A percentile compares a stretch with the other conserved stretches of the same genome.
phyloP scores from a whole-genome alignment of 2,113 vertebrate genomes.

The Physeter macrocephalus region DNA sequence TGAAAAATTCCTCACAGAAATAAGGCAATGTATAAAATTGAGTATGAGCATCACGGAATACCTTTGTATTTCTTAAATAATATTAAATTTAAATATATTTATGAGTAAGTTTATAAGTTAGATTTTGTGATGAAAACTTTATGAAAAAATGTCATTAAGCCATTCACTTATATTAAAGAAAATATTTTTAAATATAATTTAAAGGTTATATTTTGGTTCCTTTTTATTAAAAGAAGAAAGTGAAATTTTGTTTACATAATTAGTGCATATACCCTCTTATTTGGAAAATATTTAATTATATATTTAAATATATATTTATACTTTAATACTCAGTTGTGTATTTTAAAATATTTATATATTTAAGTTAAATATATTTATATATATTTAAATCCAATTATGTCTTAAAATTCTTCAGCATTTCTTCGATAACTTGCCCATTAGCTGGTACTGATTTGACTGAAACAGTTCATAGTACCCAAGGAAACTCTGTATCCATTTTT shows the following conservation, averaged over 20 bases:
- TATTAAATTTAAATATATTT: slow-evolving; percentile 23
- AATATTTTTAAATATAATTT: neutral
- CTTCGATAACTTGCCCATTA: neutral
- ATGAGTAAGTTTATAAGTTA: neutral
- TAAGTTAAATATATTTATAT: neutral
- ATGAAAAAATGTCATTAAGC: neutral
- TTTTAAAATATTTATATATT: neutral
- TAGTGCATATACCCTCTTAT: too few species aligned
- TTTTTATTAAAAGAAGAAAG: neutral
- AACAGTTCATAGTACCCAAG: neutral
- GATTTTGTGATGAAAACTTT: neutral
- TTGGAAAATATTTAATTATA: neutral
- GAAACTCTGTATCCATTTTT: neutral
- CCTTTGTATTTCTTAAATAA: neutral
- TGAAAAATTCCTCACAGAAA: neutral
- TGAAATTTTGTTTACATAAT: neutral
- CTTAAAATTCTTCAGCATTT: neutral
- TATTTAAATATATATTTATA: neutral
- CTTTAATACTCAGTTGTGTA: neutral
- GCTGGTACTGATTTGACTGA: neutral
- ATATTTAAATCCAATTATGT: neutral
- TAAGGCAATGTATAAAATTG: neutral
- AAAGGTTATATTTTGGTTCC: neutral
- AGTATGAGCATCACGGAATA: neutral
- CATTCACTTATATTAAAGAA: neutral